A percentile compares a stretch with the other conserved stretches of the same genome.
phyloP scores from a whole-genome alignment of 2,797 vertebrate genomes.

The Anas georgica region DNA sequence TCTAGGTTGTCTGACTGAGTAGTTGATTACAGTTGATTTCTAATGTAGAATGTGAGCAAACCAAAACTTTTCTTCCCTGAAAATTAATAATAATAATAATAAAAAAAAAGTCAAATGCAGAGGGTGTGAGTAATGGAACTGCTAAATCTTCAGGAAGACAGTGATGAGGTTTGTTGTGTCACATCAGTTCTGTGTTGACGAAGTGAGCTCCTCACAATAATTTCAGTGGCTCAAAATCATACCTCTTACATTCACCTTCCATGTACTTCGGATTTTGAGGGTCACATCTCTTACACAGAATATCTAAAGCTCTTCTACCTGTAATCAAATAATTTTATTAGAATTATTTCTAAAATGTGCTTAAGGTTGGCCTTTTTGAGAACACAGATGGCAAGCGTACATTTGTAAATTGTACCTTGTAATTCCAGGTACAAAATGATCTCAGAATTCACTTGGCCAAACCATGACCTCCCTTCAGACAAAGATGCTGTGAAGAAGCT shows the following conservation, averaged over 20 bases:
- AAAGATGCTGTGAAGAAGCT: constrained; percentile 89
- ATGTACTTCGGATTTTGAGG: not conserved
- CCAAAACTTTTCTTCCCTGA: not conserved
- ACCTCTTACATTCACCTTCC: not conserved
- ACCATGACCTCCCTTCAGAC: constrained; percentile 92
- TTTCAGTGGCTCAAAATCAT: not conserved
- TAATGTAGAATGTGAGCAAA: not conserved
- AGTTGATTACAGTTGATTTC: not conserved
- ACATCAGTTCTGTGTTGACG: not conserved
- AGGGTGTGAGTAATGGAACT: not conserved
- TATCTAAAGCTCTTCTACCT: not conserved
- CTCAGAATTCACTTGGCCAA: constrained; percentile 97
- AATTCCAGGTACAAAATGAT: constrained; percentile 95
- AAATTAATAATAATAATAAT: not conserved
- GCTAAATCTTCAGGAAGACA: not conserved
- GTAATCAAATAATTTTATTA: not conserved
- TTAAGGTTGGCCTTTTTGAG: not conserved
- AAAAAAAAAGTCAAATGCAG: not conserved
- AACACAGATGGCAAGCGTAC: not conserved
- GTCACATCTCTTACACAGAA: not conserved
- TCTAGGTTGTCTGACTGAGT: not conserved
- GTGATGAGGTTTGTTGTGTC: accelerated
- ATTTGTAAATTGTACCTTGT: not conserved
- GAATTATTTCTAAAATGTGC: not conserved
- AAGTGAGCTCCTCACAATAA: not conserved